Conservation (phyloP, 2,797 vertebrate species). For the Xerus rutilus region DNA sequence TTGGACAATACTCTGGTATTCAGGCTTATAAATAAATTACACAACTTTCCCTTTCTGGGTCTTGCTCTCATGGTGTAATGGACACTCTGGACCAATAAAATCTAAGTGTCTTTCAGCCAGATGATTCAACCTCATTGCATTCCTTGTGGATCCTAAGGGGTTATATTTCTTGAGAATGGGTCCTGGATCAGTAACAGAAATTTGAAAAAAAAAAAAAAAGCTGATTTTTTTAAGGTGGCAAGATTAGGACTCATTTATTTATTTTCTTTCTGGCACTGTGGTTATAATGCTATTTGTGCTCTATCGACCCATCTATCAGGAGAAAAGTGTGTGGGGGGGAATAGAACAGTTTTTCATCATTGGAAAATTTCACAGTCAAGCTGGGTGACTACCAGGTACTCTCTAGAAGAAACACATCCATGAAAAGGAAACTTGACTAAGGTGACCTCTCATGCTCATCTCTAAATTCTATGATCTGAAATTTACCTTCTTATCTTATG, state of each 20-base stretch:
- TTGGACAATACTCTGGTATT: background rate
- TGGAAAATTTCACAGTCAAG: slow-evolving; percentile 43
- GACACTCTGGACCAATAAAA: background rate
- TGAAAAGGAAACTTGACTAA: background rate
- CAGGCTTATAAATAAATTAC: background rate
- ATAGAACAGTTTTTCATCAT: background rate
- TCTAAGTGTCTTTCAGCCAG: slow-evolving; percentile 25
- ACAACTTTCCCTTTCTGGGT: slow-evolving; percentile 6
- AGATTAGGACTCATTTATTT: background rate
- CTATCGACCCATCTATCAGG: background rate
- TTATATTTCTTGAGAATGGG: background rate
- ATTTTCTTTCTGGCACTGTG: background rate
- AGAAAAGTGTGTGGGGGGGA: background rate
- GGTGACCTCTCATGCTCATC: background rate
- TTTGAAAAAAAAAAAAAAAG: background rate
- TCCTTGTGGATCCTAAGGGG: background rate
- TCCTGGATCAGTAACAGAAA: slow-evolving; percentile 36
- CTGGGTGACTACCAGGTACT: background rate
- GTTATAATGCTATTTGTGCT: background rate
- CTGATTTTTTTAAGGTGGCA: slow-evolving; percentile 33
- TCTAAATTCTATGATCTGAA: background rate
- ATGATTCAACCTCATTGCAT: background rate
- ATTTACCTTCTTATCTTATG: background rate
- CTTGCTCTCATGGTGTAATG: background rate
- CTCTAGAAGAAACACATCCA: background rate